Percentiles rank a stretch among this genome's conserved stretches.
Conservation (phyloP, 2,797 vertebrate genomes). For the Macropus fuliginosus region DNA sequence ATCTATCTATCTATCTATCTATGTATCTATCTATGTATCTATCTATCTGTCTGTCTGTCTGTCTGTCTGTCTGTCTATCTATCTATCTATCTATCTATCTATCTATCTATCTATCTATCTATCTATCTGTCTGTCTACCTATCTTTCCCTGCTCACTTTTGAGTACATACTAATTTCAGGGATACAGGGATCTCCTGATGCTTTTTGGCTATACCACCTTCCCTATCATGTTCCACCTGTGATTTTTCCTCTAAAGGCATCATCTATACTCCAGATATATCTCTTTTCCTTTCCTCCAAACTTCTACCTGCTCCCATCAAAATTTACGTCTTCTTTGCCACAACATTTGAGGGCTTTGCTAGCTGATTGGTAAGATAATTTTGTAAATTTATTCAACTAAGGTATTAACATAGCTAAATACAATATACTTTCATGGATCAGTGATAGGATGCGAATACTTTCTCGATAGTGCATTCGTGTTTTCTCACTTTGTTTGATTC, state of each 20-base stretch:
- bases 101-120: too few relatives aligned
- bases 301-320: not conserved
- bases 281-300: not conserved
- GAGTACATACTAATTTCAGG: not conserved
- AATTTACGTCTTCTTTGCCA: not conserved
- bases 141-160: not conserved
- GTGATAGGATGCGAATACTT: not conserved
- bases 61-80: too few relatives aligned
- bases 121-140: too few relatives aligned
- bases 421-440: not conserved
- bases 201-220: not conserved
- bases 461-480: not conserved
- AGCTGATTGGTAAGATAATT: not conserved
- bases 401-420: not conserved
- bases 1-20: too few relatives aligned
- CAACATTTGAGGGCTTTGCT: not conserved
- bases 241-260: not conserved
- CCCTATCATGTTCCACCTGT: not conserved
- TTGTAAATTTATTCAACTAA: not conserved
- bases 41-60: too few relatives aligned
- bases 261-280: not conserved
- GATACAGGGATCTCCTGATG: not conserved
- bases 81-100: too few relatives aligned
- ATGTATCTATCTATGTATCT: too few relatives aligned
- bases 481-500: not conserved